These are phyloP conservation scores for Sylvilagus bachmani DNA, from an alignment of 2,113 vertebrate genomes.

Conservation along the genomic window DNA sequence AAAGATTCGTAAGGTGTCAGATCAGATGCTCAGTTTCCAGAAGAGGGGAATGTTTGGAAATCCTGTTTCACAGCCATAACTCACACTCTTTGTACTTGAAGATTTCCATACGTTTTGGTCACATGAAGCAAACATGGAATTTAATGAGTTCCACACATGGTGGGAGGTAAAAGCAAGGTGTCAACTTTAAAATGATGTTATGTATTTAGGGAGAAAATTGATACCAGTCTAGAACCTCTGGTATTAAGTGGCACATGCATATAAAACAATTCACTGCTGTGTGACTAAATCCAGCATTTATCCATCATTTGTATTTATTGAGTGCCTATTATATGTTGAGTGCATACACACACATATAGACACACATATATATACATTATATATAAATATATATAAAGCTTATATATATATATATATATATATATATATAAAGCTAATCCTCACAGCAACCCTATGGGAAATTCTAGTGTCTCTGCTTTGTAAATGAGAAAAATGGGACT, in stretches of 20 bases:
- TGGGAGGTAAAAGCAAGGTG: neutral
- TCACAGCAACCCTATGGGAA: neutral
- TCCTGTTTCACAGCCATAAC: conserved; percentile 21
- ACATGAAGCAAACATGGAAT: conserved; percentile 16
- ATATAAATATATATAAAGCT: neutral
- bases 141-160: neutral
- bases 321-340: neutral
- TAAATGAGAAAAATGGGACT: neutral
- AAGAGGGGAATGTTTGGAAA: conserved; percentile 35
- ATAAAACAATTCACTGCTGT: neutral
- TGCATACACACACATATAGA: neutral
- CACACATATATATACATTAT: neutral
- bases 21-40: conserved; percentile 49
- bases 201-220: neutral
- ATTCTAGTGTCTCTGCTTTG: neutral
- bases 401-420: neutral
- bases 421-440: neutral
- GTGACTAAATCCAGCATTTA: neutral
- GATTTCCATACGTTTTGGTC: conserved; percentile 11
- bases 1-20: conserved; percentile 45
- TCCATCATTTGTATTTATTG: neutral
- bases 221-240: neutral
- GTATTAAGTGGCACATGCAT: neutral
- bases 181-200: neutral
- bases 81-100: neutral